Base-by-base conservation (phyloP, 2,888 invertebrate genomes). In the Philereme transversata region DNA sequence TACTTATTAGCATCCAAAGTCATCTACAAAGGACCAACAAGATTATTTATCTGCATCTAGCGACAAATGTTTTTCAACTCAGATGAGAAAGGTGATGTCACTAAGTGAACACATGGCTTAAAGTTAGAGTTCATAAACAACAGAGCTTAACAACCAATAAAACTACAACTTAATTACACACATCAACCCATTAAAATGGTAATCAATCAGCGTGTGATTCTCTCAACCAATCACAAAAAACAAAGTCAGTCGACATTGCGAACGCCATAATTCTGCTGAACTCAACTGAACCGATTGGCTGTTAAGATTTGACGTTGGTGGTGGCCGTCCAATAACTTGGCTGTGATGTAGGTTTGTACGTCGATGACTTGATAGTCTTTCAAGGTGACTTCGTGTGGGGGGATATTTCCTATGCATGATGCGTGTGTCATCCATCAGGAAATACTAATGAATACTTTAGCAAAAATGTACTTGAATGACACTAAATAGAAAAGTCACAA, bases 221-320 rank as follows among this genome's bases (percentile, higher is more conserved):
- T 46, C 41, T 57, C 51, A 43, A 52, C 57, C 57, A 57, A 57
- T 57, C 57, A 52, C 51, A 8, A 51, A 35, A 36, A 47, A 57
- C 57, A 22, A 10, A 41, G 43, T 51, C 51, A 43, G 40, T 51
- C 35, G 35, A 43, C n/a, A 47, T 51, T 40, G 8, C 22, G 36
- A 51, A 9, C 51, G 57, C 47, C 57, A 57, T 51, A 45, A 34
- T 51, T 56, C 48, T 52, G 52, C 61, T 11, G 38, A 22, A 48
- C 44, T 35, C 38, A 46, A 49, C n/a, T n/a, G 22, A 40, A 61
- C 52, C n/a, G 57, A 61, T 61, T 61, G 61, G 61, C 36, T 34
- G 53, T 36, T 11, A 33, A 61, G 41, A 50, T 8, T 9, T 50
- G 52, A 34, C 49, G 40, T 7, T 45, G 41, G 33, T 46, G 22